Percentiles rank a stretch among this genome's conserved stretches.
These are phyloP conservation scores for Marmota flaviventris DNA, from an alignment of 2,113 vertebrate genomes.

Conservation along the genomic window DNA sequence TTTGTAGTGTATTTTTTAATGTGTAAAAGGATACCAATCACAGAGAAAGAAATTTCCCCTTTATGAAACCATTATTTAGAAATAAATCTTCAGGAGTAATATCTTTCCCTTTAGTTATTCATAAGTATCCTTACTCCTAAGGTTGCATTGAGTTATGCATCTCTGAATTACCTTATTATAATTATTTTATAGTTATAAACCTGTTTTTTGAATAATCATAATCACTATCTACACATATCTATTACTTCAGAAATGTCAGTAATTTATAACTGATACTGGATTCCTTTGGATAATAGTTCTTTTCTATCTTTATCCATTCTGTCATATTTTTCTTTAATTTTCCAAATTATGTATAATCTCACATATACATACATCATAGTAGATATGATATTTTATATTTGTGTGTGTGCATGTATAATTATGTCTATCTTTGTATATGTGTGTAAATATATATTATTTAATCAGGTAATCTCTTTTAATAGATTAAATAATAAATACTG, in stretches of 20 bases:
- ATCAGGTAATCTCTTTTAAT: neutral
- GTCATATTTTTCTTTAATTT: neutral
- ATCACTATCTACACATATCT: neutral
- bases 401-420: neutral
- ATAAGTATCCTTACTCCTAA: neutral
- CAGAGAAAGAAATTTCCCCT: neutral
- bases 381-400: neutral
- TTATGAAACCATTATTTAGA: conserved; percentile 42
- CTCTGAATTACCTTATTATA: neutral
- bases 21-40: neutral
- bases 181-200: neutral
- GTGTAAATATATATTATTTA: neutral
- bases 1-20: neutral
- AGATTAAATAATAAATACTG: neutral
- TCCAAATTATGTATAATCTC: neutral
- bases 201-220: neutral
- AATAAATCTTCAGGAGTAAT: neutral
- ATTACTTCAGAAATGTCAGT: neutral
- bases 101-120: neutral
- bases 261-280: conserved; percentile 14
- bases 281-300: conserved; percentile 3
- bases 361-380: neutral
- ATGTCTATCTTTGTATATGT: neutral
- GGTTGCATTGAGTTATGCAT: neutral
- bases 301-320: neutral